Evolutionary conservation across 2,113 vertebrate genomes (phyloP).

Genomic region (Xiphias gladius): DNA sequence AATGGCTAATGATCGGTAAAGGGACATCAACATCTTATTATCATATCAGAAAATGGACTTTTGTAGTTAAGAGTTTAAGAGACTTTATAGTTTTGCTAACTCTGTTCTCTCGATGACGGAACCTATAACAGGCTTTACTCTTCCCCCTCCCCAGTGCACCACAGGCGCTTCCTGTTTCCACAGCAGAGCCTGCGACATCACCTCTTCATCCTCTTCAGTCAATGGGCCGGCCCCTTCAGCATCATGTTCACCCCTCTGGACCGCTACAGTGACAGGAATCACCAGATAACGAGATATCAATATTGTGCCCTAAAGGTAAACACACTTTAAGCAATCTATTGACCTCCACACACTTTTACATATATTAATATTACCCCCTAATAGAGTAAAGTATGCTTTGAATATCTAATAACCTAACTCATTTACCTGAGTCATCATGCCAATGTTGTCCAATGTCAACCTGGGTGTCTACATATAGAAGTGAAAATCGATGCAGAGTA

Average conservation of each 20-base stretch:
- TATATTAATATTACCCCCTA: background rate
- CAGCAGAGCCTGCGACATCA: slow-evolving; percentile 98
- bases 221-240: slow-evolving; percentile 99
- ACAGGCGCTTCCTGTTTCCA: slow-evolving; percentile 96
- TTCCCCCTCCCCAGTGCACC: slow-evolving; percentile 88
- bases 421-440: background rate
- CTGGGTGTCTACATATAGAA: background rate
- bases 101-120: slow-evolving; percentile 15
- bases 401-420: too few species aligned
- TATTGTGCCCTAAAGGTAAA: slow-evolving; percentile 96
- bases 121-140: background rate
- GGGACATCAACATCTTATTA: slow-evolving; percentile 20
- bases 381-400: too few species aligned
- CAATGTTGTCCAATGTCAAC: background rate
- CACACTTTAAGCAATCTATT: background rate
- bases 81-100: slow-evolving; percentile 23
- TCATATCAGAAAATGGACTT: slow-evolving; percentile 12
- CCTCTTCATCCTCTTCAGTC: slow-evolving; percentile 98
- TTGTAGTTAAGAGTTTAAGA: slow-evolving; percentile 15
- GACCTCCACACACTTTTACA: background rate
- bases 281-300: slow-evolving; percentile 98
- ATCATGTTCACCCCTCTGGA: slow-evolving; percentile 98
- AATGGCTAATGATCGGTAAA: slow-evolving; percentile 36
- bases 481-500: background rate
- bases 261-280: slow-evolving; percentile 96